phyloP scores from a whole-genome alignment of 2,888 invertebrate species.

The Hyposoter dolosus region DNA sequence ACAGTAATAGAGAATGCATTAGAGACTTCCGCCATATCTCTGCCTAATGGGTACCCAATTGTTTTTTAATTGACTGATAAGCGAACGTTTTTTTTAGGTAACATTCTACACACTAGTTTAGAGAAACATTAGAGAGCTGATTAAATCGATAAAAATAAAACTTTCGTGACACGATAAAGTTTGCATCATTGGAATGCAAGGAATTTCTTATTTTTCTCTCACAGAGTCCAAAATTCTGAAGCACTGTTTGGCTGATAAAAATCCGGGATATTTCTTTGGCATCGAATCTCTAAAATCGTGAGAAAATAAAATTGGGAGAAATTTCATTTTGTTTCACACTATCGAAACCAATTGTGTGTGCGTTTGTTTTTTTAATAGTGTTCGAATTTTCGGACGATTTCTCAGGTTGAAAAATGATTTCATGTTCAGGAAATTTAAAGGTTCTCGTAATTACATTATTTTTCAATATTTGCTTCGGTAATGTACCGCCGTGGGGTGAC shows the following conservation, averaged over 20 bases:
- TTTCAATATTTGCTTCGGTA: neutral
- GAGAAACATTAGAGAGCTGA: neutral
- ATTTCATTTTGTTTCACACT: neutral
- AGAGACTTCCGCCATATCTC: neutral
- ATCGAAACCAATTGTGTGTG: neutral
- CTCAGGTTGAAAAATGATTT: neutral
- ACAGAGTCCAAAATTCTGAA: neutral
- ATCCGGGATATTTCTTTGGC: neutral
- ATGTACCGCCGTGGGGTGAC: neutral
- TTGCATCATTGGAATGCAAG: neutral
- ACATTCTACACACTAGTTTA: neutral
- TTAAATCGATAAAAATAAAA: neutral
- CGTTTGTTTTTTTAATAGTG: neutral
- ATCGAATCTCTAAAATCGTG: neutral
- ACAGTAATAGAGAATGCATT: neutral
- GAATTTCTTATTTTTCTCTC: neutral
- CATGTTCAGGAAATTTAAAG: neutral
- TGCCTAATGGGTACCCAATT: neutral
- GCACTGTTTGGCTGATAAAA: neutral
- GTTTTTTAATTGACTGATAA: conserved; percentile 5
- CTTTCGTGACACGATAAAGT: neutral
- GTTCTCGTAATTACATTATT: neutral
- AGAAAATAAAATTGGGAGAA: neutral
- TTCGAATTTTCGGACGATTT: neutral
- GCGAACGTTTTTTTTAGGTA: neutral